Percentiles rank a stretch among this genome's conserved stretches.
Evolutionary conservation across 1,140 invertebrate genomes (phyloP).

Genomic region (Ceratina australensis): DNA sequence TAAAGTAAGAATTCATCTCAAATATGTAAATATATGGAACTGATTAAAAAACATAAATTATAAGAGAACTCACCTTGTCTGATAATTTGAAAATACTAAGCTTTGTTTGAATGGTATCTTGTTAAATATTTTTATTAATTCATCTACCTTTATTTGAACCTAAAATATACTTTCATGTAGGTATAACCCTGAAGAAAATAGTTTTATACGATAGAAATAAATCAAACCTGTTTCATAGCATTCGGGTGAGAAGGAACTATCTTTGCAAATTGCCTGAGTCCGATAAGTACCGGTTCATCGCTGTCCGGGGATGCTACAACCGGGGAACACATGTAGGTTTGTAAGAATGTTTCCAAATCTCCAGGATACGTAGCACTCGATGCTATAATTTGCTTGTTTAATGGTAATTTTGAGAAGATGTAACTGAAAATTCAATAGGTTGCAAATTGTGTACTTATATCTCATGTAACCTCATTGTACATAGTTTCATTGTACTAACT

Average conservation of each 20-base stretch:
- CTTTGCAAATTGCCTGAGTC: constrained; percentile 87
- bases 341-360: constrained; percentile 86
- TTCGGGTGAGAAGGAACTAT: constrained; percentile 82
- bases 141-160: constrained; percentile 84
- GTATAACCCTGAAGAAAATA: not conserved
- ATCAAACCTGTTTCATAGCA: constrained; percentile 81
- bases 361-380: constrained; percentile 96
- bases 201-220: constrained; percentile 9
- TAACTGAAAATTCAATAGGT: constrained; percentile 79
- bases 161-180: constrained; percentile 64
- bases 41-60: constrained; percentile 32
- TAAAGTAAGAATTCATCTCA: constrained; percentile 14
- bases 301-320: constrained; percentile 84
- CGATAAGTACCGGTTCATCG: constrained; percentile 84
- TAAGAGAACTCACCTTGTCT: constrained; percentile 82
- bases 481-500: constrained; percentile 77
- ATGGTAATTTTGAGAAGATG: constrained; percentile 87
- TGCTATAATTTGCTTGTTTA: constrained; percentile 93
- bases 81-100: constrained; percentile 94
- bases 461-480: constrained; percentile 19
- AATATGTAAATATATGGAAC: not conserved
- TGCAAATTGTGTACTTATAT: not conserved
- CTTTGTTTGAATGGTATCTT: constrained; percentile 91
- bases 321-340: constrained; percentile 90
- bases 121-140: constrained; percentile 86